Evolutionary conservation across 2,797 vertebrate species (phyloP).

Genomic region (Pteronotus mesoamericanus): DNA sequence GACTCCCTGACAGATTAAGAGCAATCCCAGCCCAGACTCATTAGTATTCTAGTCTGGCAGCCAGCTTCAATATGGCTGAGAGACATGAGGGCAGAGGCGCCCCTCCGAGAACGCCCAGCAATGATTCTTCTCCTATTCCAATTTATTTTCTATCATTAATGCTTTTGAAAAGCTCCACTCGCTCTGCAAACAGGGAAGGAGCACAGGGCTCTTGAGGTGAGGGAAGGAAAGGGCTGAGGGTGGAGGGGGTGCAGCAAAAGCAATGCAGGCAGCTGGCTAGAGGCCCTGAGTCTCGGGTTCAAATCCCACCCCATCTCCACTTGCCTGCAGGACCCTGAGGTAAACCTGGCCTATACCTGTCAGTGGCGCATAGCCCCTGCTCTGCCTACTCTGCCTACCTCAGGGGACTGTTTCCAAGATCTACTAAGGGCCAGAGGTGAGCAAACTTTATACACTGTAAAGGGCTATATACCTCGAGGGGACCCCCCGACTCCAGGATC

Average conservation of each 20-base stretch:
- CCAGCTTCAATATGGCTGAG: slow-evolving; percentile 75
- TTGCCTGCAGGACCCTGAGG: background rate
- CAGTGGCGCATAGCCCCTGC: background rate
- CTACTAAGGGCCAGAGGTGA: background rate
- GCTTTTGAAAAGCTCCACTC: slow-evolving; percentile 77
- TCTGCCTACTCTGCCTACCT: background rate
- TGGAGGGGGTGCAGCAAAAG: background rate
- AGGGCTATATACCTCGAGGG: background rate
- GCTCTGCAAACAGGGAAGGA: slow-evolving; percentile 63
- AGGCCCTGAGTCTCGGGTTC: background rate
- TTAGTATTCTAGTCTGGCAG: slow-evolving; percentile 78
- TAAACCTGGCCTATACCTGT: background rate
- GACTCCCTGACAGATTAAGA: slow-evolving; percentile 53
- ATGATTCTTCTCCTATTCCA: slow-evolving; percentile 80
- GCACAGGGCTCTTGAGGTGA: background rate
- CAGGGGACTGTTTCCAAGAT: background rate
- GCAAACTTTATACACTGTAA: background rate
- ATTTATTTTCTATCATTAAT: slow-evolving; percentile 85
- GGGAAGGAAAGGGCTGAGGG: background rate
- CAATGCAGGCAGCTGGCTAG: no score
- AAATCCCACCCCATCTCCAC: background rate
- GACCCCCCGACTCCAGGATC: background rate
- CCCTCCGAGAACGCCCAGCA: slow-evolving; percentile 76
- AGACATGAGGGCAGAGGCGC: slow-evolving; percentile 72
- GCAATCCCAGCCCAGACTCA: slow-evolving; percentile 46